Percentiles rank a stretch among this genome's conserved stretches.
Evolutionary conservation across 2,888 invertebrate genomes (phyloP).

Genomic region (Lasioglossum calceatum): DNA sequence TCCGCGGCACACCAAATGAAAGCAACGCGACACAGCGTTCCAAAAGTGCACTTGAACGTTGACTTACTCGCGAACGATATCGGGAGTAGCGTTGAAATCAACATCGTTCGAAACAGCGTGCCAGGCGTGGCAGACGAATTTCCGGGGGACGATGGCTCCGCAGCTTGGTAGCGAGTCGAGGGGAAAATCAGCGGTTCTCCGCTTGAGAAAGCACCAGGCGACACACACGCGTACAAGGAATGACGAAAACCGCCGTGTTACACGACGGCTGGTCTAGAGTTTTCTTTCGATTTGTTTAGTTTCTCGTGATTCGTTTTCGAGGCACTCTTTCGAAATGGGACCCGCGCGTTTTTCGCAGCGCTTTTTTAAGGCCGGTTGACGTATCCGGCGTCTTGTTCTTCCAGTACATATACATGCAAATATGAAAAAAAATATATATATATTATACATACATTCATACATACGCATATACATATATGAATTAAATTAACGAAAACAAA

Average conservation of each 20-base stretch:
- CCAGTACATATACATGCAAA: conserved; percentile 73
- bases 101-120: neutral
- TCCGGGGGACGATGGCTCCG: neutral
- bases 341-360: conserved; percentile 78
- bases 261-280: conserved; percentile 45
- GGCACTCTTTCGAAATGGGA: conserved; percentile 77
- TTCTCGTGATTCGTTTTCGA: conserved; percentile 56
- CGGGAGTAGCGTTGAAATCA: neutral
- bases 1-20: neutral
- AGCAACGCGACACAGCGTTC: conserved; percentile 7
- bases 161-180: neutral
- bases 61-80: neutral
- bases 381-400: conserved; percentile 80
- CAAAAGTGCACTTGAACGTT: neutral
- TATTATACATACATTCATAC: conserved; percentile 43
- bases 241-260: neutral
- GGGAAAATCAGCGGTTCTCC: neutral
- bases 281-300: neutral
- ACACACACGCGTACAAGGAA: neutral
- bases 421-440: conserved; percentile 51
- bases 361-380: conserved; percentile 70
- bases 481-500: conserved; percentile 37
- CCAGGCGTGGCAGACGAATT: neutral
- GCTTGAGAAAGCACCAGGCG: neutral
- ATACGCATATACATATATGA: conserved; percentile 49